Conservation (phyloP, 2,113 vertebrate species). For the Lepus timidus region DNA sequence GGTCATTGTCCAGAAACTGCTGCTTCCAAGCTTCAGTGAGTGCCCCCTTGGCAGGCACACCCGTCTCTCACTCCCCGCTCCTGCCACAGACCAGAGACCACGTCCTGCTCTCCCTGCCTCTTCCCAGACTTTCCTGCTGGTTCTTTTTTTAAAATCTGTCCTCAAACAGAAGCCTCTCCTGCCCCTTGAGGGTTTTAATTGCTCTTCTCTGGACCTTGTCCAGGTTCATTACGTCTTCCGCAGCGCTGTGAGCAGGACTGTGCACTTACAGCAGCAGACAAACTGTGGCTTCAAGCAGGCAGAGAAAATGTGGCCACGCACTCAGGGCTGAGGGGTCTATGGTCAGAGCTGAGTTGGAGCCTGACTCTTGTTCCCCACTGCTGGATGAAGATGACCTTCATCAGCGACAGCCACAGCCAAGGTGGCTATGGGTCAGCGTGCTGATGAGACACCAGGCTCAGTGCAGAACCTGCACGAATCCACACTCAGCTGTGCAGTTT, state of each 20-base stretch:
- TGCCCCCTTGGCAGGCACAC: slow-evolving; percentile 17
- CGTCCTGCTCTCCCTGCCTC: not conserved
- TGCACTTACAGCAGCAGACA: not conserved
- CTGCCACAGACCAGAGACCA: not conserved
- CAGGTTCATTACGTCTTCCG: slow-evolving; percentile 41
- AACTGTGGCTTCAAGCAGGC: not conserved
- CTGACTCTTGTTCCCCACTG: not conserved
- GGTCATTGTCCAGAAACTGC: slow-evolving; percentile 54
- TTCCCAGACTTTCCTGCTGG: slow-evolving; percentile 16
- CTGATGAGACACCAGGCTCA: not conserved
- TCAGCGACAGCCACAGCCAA: not conserved
- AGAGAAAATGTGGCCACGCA: not conserved
- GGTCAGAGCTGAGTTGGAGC: not conserved
- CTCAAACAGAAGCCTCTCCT: slow-evolving; percentile 67
- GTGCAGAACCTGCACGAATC: not conserved
- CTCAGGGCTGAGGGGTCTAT: not conserved
- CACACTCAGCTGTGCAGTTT: rapidly evolving
- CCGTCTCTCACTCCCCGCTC: not conserved
- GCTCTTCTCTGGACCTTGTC: slow-evolving; percentile 58
- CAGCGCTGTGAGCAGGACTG: not conserved
- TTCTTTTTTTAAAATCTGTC: slow-evolving; percentile 52
- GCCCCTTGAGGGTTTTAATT: slow-evolving; percentile 41
- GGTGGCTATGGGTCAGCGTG: too few relatives aligned
- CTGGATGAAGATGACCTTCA: not conserved
- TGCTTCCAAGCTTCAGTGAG: slow-evolving; percentile 53